These are phyloP conservation scores for Schizopygopsis pylzovi DNA, from an alignment of 2,797 vertebrate genomes.

Conservation along the genomic window DNA sequence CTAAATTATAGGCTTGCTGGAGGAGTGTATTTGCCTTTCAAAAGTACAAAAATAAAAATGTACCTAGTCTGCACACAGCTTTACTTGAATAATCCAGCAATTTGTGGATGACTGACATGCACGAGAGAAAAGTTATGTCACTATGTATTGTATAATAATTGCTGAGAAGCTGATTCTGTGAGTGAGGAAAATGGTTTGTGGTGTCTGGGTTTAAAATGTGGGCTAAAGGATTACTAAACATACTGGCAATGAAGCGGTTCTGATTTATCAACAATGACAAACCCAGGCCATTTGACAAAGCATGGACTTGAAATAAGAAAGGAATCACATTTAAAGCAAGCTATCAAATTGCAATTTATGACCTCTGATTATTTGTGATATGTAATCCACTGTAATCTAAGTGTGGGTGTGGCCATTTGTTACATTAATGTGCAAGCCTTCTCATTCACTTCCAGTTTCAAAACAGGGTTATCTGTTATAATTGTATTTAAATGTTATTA, in stretches of 20 bases:
- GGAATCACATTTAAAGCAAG: not conserved
- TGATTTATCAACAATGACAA: slow-evolving; percentile 1
- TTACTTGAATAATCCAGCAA: slow-evolving; percentile 10
- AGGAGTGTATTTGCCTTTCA: slow-evolving; percentile 13
- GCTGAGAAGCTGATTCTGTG: not conserved
- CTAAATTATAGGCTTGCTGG: slow-evolving; percentile 16
- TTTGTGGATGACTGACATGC: slow-evolving; percentile 12
- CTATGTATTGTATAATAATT: slow-evolving; percentile 3
- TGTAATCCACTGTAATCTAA: not conserved
- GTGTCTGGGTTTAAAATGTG: slow-evolving; percentile 3
- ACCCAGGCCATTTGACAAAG: not conserved
- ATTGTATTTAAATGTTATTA: too few relatives aligned
- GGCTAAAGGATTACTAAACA: not conserved
- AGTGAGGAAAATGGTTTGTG: not conserved
- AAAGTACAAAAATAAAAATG: not conserved
- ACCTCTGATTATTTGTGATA: not conserved
- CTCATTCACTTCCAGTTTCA: not conserved
- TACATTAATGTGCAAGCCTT: not conserved
- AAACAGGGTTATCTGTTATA: not conserved
- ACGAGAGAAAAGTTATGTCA: not conserved
- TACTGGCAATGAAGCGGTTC: not conserved
- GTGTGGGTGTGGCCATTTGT: not conserved
- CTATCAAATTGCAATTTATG: not conserved
- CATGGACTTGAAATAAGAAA: not conserved
- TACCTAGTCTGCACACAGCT: not conserved